Base-by-base conservation (phyloP, 2,888 invertebrate genomes). In the Electrophaes corylata region DNA sequence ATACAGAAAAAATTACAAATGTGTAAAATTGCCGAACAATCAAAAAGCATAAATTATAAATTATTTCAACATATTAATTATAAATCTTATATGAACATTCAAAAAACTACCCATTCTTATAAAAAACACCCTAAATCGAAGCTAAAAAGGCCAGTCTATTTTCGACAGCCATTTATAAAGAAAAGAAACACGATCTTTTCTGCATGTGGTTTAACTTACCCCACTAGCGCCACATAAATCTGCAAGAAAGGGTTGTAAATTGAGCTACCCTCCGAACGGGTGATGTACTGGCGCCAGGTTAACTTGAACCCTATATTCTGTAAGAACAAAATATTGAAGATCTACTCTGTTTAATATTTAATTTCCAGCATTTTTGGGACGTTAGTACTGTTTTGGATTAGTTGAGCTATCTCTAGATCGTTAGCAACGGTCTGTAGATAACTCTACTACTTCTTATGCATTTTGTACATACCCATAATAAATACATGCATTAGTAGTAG, bases 161-260 rank as follows among this genome's bases (percentile, higher is more conserved):
- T 85, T 76, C 64, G 79, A 68, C 51, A 65, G 71, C 79, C 79
- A 88, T 88, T 86, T 87, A 86, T 88, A 87, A 89, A 87, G 86
- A 84, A 88, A 88, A 85, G 88, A 86, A 88, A 89, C 84, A 72
- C 81, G 83, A 84, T 85, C 84, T 84, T 83, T 84, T 86, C 82
- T 86, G 86, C 83, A 82, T 84, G 81, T 81, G 79, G 82, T 81
- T 79, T 78, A 79, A 83, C 60, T 78, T 81, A 81, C 83, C 84
- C 83, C 74, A 67, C 70, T 75, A 75, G 75, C 72, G 78, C 69
- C 74, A 78, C 84, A 84, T 91, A 91, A 91, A 91, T 91, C 89
- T 86, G 85, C 73, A 69, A 69, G 73, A 88, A 88, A 89, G 90
- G 90, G 91, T 91, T 89, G 90, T 91, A 91, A 91, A 91, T 91